Percentiles rank a stretch among this genome's conserved stretches.
phyloP scores from a whole-genome alignment of 2,797 vertebrate species.

The Prionace glauca region DNA sequence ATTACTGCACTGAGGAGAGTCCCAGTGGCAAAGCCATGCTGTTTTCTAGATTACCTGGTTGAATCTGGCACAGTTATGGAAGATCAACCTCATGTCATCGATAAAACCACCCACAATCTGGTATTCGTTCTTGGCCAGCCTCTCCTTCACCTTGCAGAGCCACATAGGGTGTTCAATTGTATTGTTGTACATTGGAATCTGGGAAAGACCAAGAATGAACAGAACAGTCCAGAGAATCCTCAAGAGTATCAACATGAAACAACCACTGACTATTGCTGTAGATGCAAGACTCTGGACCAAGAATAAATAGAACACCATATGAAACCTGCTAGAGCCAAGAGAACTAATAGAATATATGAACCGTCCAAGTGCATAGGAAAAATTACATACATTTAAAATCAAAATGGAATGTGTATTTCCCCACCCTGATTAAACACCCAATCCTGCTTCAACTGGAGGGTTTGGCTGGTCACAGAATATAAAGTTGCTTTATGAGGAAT shows the following conservation, averaged over 20 bases:
- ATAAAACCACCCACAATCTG: not conserved
- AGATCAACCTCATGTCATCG: not conserved
- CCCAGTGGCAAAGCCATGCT: not conserved
- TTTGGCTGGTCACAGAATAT: not conserved
- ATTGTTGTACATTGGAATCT: not conserved
- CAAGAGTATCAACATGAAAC: not conserved
- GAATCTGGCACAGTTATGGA: slow-evolving; percentile 18
- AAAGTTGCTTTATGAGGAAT: not conserved
- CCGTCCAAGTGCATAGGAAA: not conserved
- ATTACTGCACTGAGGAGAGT: not conserved
- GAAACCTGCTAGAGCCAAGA: not conserved
- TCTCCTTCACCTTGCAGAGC: not conserved
- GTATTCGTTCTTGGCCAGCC: not conserved
- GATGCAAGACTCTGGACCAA: not conserved
- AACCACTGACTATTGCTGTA: not conserved
- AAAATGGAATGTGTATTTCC: not conserved
- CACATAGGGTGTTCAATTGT: slow-evolving; percentile 1
- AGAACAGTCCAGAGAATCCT: not conserved
- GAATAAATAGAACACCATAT: not conserved
- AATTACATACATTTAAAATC: not conserved
- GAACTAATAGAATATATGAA: not conserved
- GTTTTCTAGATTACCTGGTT: not conserved
- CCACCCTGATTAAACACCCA: not conserved
- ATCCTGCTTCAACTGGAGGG: not conserved
- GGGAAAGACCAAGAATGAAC: not conserved